phyloP scores from a whole-genome alignment of 1,140 invertebrate genomes.

The Zaprionus nigranus region DNA sequence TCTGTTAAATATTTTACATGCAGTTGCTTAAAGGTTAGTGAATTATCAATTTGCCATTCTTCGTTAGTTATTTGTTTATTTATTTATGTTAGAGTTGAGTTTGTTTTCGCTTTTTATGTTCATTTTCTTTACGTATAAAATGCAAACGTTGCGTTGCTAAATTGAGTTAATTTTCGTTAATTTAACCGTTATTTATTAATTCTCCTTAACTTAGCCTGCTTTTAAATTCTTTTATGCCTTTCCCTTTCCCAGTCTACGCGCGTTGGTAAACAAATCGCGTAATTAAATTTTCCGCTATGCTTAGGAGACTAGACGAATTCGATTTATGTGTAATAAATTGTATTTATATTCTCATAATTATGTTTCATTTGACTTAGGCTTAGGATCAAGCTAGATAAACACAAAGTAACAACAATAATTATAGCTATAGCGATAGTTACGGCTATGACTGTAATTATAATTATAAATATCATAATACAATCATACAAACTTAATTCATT shows the following conservation, averaged over 20 bases:
- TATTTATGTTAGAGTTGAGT: conserved; percentile 31
- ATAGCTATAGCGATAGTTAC: conserved; percentile 1
- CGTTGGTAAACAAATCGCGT: conserved; percentile 41
- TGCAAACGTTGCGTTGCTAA: conserved; percentile 72
- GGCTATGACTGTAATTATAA: background rate
- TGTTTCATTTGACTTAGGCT: conserved; percentile 12
- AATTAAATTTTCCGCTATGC: conserved; percentile 71
- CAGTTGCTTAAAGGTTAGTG: conserved; percentile 65
- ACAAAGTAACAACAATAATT: conserved; percentile 72
- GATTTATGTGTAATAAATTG: conserved; percentile 68
- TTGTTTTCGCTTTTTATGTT: conserved; percentile 30
- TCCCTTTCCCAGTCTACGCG: conserved; percentile 1
- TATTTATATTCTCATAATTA: conserved; percentile 32
- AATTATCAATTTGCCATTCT: conserved; percentile 54
- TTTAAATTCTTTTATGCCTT: conserved; percentile 66
- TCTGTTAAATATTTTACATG: conserved; percentile 78
- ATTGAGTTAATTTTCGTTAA: conserved; percentile 68
- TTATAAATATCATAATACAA: background rate
- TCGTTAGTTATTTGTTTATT: conserved; percentile 47
- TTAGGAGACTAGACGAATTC: conserved; percentile 67
- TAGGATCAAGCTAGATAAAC: conserved; percentile 64
- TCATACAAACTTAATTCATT: background rate
- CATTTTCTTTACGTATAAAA: conserved; percentile 73
- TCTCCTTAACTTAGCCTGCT: conserved; percentile 61
- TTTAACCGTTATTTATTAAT: conserved; percentile 60